phyloP scores from a whole-genome alignment of 2,888 invertebrate genomes.

The Melanostoma scalare region DNA sequence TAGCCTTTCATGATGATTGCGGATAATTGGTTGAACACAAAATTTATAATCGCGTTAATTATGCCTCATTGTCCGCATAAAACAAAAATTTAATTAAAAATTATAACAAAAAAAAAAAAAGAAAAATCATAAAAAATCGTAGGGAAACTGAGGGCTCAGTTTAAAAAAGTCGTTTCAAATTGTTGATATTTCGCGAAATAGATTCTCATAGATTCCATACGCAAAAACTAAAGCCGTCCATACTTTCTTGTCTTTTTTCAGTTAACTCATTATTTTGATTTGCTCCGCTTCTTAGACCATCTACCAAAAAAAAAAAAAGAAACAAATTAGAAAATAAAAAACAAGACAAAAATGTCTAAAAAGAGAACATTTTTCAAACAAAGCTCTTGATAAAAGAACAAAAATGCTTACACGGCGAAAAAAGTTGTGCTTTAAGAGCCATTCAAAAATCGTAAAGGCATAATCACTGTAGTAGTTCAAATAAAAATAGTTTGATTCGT shows the following conservation, averaged over 20 bases:
- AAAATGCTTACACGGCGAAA: no score
- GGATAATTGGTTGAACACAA: conserved; percentile 82
- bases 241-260: conserved; percentile 30
- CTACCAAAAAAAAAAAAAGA: neutral
- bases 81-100: conserved; percentile 35
- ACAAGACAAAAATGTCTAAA: no score
- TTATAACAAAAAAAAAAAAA: conserved; percentile 23
- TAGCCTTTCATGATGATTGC: conserved; percentile 81
- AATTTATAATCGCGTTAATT: conserved; percentile 67
- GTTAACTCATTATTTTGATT: conserved; percentile 29
- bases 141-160: conserved; percentile 72
- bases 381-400: no score
- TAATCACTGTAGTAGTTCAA: no score
- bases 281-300: conserved; percentile 14
- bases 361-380: no score
- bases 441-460: no score
- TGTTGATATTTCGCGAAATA: conserved; percentile 63
- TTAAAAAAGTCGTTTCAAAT: conserved; percentile 70
- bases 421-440: no score
- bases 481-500: no score
- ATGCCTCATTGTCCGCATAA: conserved; percentile 71
- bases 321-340: neutral
- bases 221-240: conserved; percentile 12
- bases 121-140: conserved; percentile 48
- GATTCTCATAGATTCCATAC: conserved; percentile 32